Conservation (phyloP, 1,140 invertebrate species). For the Scaptomyza hsui region DNA sequence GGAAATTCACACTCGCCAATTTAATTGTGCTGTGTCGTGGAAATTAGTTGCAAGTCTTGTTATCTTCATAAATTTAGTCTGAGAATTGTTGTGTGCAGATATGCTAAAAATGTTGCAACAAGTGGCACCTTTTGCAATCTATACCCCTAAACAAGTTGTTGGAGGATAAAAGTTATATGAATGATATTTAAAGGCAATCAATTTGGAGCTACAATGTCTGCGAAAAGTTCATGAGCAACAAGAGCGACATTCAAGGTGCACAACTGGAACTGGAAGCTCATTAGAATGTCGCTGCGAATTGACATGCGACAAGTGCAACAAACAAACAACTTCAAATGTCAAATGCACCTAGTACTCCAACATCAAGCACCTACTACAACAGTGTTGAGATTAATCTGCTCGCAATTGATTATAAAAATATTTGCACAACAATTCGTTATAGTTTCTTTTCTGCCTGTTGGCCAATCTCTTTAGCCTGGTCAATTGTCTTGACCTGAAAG, state of each 20-base stretch:
- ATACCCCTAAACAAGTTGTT: constrained; percentile 10
- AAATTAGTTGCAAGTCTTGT: constrained; percentile 52
- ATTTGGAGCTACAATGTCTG: constrained; percentile 37
- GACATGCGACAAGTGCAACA: constrained; percentile 62
- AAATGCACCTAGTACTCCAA: not conserved
- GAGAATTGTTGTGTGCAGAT: constrained; percentile 31
- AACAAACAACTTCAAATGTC: constrained; percentile 31
- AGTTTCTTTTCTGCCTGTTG: not conserved
- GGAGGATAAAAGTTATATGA: constrained; percentile 32
- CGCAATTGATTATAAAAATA: constrained; percentile 49
- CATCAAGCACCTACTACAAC: no score
- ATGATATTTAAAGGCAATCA: constrained; percentile 65
- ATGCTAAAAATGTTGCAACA: not conserved
- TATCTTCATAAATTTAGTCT: constrained; percentile 40
- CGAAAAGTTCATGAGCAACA: constrained; percentile 73
- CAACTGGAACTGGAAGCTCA: constrained; percentile 46
- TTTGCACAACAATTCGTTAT: constrained; percentile 62
- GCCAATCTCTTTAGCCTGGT: constrained; percentile 1
- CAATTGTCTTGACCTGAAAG: constrained; percentile 37
- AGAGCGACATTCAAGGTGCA: constrained; percentile 33
- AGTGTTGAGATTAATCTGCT: constrained; percentile 7
- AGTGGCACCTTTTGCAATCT: constrained; percentile 5
- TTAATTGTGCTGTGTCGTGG: constrained; percentile 61
- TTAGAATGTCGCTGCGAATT: constrained; percentile 69
- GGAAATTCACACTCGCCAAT: constrained; percentile 78